phyloP scores from a whole-genome alignment of 2,888 invertebrate genomes.

The Andrena bicolor region DNA sequence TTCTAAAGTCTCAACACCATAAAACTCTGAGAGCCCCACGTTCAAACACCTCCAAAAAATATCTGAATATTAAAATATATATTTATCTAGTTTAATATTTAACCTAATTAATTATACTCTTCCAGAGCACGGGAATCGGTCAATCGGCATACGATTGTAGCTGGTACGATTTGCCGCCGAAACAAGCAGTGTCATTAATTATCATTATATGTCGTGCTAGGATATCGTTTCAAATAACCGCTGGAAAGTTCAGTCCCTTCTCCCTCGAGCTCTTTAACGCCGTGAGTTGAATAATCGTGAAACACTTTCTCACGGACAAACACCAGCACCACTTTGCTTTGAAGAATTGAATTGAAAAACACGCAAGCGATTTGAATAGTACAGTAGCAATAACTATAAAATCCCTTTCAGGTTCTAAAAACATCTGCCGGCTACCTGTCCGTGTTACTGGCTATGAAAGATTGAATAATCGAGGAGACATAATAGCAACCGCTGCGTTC shows the following conservation, averaged over 20 bases:
- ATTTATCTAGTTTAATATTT: too few species aligned
- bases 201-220: slow-evolving; percentile 43
- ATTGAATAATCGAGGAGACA: too few species aligned
- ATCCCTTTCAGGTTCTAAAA: too few species aligned
- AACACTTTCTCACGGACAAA: not conserved
- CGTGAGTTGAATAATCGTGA: slow-evolving; percentile 28
- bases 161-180: slow-evolving; percentile 62
- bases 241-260: slow-evolving; percentile 63
- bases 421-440: slow-evolving; percentile 24
- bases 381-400: too few species aligned
- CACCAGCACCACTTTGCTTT: not conserved
- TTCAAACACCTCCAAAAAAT: too few species aligned
- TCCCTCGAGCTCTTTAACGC: slow-evolving; percentile 63
- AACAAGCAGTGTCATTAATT: slow-evolving; percentile 33
- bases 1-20: too few species aligned
- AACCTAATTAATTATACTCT: slow-evolving; percentile 1
- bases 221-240: slow-evolving; percentile 58
- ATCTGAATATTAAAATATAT: too few species aligned
- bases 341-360: too few species aligned
- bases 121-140: slow-evolving; percentile 51
- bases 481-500: too few species aligned
- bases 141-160: slow-evolving; percentile 54
- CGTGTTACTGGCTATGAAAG: slow-evolving; percentile 61
- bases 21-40: slow-evolving; percentile 43
- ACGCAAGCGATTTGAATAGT: too few species aligned